Conservation (phyloP, 2,888 invertebrate genomes). For the Tetrapedia diversipes region DNA sequence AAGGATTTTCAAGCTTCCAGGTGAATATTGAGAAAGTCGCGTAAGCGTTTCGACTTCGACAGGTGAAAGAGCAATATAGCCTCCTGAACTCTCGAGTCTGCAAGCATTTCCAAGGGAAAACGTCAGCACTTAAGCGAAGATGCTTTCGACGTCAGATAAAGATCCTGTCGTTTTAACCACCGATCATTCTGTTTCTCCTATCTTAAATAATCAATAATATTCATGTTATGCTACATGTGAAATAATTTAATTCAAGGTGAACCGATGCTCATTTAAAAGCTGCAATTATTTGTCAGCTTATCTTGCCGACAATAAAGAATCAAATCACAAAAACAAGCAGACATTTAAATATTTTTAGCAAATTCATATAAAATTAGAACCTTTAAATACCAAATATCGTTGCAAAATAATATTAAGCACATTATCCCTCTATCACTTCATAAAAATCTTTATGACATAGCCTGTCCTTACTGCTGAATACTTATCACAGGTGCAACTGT, state of each 20-base stretch:
- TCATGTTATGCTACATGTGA: no score
- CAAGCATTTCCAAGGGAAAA: slow-evolving; percentile 20
- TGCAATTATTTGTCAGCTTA: no score
- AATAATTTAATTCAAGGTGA: background rate
- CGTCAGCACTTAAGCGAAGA: slow-evolving; percentile 42
- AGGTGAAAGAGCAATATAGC: slow-evolving; percentile 10
- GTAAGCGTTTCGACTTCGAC: slow-evolving; percentile 13
- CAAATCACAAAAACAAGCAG: background rate
- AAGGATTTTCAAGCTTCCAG: background rate
- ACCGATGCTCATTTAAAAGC: no score
- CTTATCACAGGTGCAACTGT: no score
- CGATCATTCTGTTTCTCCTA: background rate
- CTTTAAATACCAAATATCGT: background rate
- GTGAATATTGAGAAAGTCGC: slow-evolving; percentile 21
- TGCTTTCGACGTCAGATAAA: slow-evolving; percentile 26
- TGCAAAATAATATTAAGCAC: background rate
- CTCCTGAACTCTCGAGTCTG: slow-evolving; percentile 1
- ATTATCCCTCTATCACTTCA: background rate
- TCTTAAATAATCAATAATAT: background rate
- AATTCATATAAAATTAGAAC: background rate
- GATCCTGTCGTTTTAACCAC: background rate
- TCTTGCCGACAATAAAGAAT: no score
- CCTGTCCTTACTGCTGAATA: no score
- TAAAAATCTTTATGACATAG: no score
- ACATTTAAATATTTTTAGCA: background rate